phyloP scores from a whole-genome alignment of 2,888 invertebrate species.

The Graphium colonna region DNA sequence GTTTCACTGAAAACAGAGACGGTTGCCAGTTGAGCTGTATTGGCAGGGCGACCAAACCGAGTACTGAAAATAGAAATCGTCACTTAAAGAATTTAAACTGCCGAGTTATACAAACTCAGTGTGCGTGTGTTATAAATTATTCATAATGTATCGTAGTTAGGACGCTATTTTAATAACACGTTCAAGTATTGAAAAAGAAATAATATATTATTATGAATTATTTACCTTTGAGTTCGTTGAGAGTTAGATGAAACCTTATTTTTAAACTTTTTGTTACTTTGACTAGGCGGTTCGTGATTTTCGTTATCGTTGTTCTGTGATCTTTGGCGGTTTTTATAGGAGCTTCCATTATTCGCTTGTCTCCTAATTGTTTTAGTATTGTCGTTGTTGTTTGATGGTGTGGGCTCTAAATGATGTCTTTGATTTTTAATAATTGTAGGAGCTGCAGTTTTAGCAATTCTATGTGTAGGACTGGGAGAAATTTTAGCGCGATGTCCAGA shows the following conservation, averaged over 20 bases:
- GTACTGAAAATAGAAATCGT: conserved; percentile 66
- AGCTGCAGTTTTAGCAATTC: conserved; percentile 88
- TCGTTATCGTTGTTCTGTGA: conserved; percentile 60
- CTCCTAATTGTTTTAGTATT: conserved; percentile 80
- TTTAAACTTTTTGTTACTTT: conserved; percentile 70
- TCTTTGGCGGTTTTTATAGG: conserved; percentile 81
- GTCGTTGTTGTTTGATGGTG: conserved; percentile 81
- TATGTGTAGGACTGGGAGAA: conserved; percentile 82
- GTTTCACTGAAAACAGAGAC: conserved; percentile 84
- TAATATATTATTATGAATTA: neutral
- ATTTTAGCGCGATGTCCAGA: conserved; percentile 81
- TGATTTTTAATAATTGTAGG: conserved; percentile 79
- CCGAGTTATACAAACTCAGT: conserved; percentile 7
- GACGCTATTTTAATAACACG: no score
- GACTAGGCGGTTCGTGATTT: conserved; percentile 50
- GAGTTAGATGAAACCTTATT: conserved; percentile 58
- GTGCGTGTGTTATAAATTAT: no score
- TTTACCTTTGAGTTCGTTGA: conserved; percentile 67
- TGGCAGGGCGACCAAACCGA: conserved; percentile 68
- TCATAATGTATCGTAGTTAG: no score
- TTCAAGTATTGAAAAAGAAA: neutral
- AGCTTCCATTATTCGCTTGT: conserved; percentile 64
- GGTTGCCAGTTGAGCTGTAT: conserved; percentile 81
- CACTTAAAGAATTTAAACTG: conserved; percentile 32
- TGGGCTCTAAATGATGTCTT: conserved; percentile 83